These are phyloP conservation scores for Synanthedon andrenaeformis DNA, from an alignment of 2,888 invertebrate species.

Conservation along the genomic window DNA sequence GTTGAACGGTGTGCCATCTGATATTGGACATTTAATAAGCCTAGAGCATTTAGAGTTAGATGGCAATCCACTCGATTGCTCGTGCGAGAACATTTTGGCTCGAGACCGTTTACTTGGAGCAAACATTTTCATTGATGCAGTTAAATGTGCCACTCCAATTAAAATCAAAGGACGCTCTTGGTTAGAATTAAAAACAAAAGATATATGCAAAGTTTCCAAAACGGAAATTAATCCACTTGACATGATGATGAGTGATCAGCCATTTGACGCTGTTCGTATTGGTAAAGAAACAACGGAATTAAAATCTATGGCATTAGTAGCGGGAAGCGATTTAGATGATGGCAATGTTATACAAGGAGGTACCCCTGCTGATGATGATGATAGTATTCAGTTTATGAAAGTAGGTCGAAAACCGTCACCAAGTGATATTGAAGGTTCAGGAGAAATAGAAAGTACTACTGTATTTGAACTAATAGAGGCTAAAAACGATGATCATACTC, in stretches of 20 bases:
- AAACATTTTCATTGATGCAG: conserved; percentile 66
- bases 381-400: conserved; percentile 47
- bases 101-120: conserved; percentile 71
- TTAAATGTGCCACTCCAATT: conserved; percentile 67
- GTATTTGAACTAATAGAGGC: conserved; percentile 39
- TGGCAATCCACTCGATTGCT: conserved; percentile 78
- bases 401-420: conserved; percentile 30
- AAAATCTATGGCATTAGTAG: conserved; percentile 46
- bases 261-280: conserved; percentile 44
- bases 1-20: conserved; percentile 70
- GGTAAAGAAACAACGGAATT: conserved; percentile 46
- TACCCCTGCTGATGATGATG: conserved; percentile 42
- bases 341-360: conserved; percentile 45
- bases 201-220: conserved; percentile 61
- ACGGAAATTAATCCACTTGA: conserved; percentile 51
- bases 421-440: conserved; percentile 47
- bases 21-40: conserved; percentile 63
- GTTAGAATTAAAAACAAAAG: conserved; percentile 69
- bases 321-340: conserved; percentile 47
- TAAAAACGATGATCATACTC: conserved; percentile 3
- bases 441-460: conserved; percentile 51
- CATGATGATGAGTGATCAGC: conserved; percentile 75
- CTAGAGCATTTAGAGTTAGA: conserved; percentile 74
- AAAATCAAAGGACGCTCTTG: conserved; percentile 66
- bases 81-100: conserved; percentile 74